Evolutionary conservation across 2,888 invertebrate species (phyloP), one percentile per base, ranked within the genome.

Genomic region (Hyles lineata): DNA sequence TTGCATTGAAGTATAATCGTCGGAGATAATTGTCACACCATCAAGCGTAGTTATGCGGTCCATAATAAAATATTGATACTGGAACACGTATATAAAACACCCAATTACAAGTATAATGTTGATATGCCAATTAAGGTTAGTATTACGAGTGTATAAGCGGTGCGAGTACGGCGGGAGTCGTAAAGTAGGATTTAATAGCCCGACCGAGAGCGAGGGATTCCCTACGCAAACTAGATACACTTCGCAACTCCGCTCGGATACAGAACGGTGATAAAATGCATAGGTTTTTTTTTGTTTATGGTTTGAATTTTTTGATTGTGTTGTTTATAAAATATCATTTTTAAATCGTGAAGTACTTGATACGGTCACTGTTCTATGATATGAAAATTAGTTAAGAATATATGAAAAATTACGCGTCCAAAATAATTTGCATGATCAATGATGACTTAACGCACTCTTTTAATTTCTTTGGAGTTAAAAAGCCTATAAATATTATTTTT

Each of bases 111-210:
- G 83, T 83, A 88, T 92, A 91, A 93, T 92, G 91, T 92, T 89
- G 90, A 93, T 92, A 90, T 85, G 85, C 88, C 93, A 93, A 93
- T 93, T 93, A 93, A 89, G 89, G 89, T 90, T 87, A 89, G 88
- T 89, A 84, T 89, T 87, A 89, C 90, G 88, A 88, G 86, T 89
- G 87, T 85, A 86, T 90, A 89, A 91, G 87, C 87, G 90, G 82
- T 87, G 84, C 85, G 79, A 79, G 82, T 78, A 80, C 80, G 82
- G 86, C 89, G 84, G 88, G 85, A 86, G 85, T 90, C 91, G 89
- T 93, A 93, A 94, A 93, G 84, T 86, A 84, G 84, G 85, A 87
- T 90, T 92, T 92, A 93, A 93, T 90, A 88, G 89, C 84, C 83
- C 83, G 83, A 82, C 85, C 84, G 86, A 85, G 83, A 85, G 79